Evolutionary conservation across 2,888 invertebrate species (phyloP), one percentile per base, ranked within the genome.

Genomic region (Opisthograptis luteolata): DNA sequence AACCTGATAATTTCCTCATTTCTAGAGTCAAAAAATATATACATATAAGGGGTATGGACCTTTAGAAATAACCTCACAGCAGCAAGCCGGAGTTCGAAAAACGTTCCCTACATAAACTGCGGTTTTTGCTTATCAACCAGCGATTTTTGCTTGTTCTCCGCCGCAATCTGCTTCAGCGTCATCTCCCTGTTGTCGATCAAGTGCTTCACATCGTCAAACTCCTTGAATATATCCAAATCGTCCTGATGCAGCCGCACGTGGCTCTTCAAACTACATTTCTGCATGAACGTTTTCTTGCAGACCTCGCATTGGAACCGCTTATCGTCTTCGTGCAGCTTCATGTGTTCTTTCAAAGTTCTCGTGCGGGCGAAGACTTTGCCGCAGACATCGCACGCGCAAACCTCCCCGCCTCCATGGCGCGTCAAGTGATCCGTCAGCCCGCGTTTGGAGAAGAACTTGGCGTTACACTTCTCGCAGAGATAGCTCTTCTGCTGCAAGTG

Each of bases 171-270:
- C 54, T 88, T 89, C 14, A 90, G 43, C 1, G 89, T 89, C 72
- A 90, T 68, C 58, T 87, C 88, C 15, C 89, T 77, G 55, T 89
- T 79, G 25, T 90, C 89, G 28, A 90, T 87, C 20, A 90, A 58
- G 65, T 90, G 89, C 48, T 87, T 90, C 0, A 90, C 89, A 41
- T 90, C 89, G 22, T 90, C 89, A 42, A 90, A 90, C 69, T 90
- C 89, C 40, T 90, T 90, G 58, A 90, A 90, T 15, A 90, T 90
- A 13, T 88, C 89, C 57, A 90, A 60, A 35, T 90, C 87, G 51
- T 88, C 87, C 24, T 90, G 90, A 43, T 90, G 90, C 25, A 89
- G 39, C 0, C 83, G 70, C 2, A 89, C 62, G 36, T 91, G 91
- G 9, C 79, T 83, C 58, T 88, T 88, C 58, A 91, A 58, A 20